These are phyloP conservation scores for Macropodus opercularis DNA, from an alignment of 2,797 vertebrate genomes.

Conservation along the genomic window DNA sequence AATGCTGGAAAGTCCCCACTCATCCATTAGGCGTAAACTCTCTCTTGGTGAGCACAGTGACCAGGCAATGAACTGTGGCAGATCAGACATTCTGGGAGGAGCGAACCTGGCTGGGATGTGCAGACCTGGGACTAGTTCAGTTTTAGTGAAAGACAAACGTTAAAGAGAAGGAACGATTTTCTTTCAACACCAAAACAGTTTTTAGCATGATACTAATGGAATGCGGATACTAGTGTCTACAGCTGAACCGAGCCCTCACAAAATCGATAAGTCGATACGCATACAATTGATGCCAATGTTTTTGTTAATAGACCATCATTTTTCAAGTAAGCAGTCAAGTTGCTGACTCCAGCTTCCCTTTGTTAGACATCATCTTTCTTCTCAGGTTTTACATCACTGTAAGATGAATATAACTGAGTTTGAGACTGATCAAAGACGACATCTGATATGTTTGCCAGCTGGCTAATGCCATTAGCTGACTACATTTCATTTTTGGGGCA, in stretches of 20 bases:
- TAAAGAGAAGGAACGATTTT: not conserved
- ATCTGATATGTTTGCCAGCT: too few relatives aligned
- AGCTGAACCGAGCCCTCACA: not conserved
- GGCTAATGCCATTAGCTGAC: too few relatives aligned
- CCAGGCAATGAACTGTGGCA: constrained; percentile 49
- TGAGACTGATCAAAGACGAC: not conserved
- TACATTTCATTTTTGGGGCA: too few relatives aligned
- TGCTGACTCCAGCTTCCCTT: too few relatives aligned
- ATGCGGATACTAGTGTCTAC: not conserved
- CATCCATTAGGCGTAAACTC: constrained; percentile 52
- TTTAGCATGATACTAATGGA: not conserved
- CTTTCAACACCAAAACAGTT: not conserved
- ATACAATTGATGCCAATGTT: not conserved
- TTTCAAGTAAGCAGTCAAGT: not conserved
- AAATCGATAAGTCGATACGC: not conserved
- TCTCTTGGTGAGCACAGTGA: constrained; percentile 36
- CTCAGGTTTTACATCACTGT: too few relatives aligned
- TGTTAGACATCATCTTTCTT: not conserved
- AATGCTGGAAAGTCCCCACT: constrained; percentile 43
- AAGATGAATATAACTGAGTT: too few relatives aligned
- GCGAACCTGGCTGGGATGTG: constrained; percentile 6
- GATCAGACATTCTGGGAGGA: constrained; percentile 40
- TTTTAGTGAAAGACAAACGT: not conserved
- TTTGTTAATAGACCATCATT: not conserved
- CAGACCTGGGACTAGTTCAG: constrained; percentile 21